A percentile compares a stretch with the other conserved stretches of the same genome.
These are phyloP conservation scores for Rafetus swinhoei DNA, from an alignment of 2,113 vertebrate genomes.

Conservation along the genomic window DNA sequence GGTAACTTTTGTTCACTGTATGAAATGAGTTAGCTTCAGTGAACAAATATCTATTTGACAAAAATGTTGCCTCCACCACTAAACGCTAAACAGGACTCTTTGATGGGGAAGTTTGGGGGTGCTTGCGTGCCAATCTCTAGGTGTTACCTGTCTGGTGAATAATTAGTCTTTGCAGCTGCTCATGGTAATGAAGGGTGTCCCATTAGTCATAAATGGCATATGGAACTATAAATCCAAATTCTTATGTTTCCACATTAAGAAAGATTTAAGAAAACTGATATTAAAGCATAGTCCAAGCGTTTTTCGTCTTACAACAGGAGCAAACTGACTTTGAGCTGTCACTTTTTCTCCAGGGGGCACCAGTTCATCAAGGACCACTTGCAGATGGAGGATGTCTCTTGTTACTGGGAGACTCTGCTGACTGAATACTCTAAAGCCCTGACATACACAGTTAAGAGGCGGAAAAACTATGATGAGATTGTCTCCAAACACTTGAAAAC, in stretches of 20 bases:
- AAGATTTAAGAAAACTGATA: conserved; percentile 18
- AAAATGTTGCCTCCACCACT: not conserved
- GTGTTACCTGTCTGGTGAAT: not conserved
- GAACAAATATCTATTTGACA: not conserved
- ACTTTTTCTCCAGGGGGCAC: conserved; percentile 82
- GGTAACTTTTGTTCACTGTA: not conserved
- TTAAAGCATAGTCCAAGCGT: not conserved
- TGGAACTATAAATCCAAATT: not conserved
- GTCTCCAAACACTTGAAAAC: conserved; percentile 77
- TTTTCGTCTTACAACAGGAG: conserved; percentile 1
- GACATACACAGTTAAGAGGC: conserved; percentile 87
- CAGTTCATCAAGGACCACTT: conserved; percentile 90
- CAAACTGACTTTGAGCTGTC: conserved; percentile 22
- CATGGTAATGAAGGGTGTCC: not conserved
- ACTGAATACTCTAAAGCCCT: conserved; percentile 86
- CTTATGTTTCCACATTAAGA: not conserved
- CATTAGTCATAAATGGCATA: not conserved
- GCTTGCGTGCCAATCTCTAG: not conserved
- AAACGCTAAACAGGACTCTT: not conserved
- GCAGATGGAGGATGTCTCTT: conserved; percentile 91
- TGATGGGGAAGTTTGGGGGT: not conserved
- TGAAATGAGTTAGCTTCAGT: not conserved
- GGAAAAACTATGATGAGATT: conserved; percentile 83
- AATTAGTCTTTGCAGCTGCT: conserved; percentile 24
- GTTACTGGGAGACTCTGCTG: conserved; percentile 94